These are phyloP conservation scores for Trypoxylon attenuatum DNA, from an alignment of 2,888 invertebrate genomes.

Conservation along the genomic window DNA sequence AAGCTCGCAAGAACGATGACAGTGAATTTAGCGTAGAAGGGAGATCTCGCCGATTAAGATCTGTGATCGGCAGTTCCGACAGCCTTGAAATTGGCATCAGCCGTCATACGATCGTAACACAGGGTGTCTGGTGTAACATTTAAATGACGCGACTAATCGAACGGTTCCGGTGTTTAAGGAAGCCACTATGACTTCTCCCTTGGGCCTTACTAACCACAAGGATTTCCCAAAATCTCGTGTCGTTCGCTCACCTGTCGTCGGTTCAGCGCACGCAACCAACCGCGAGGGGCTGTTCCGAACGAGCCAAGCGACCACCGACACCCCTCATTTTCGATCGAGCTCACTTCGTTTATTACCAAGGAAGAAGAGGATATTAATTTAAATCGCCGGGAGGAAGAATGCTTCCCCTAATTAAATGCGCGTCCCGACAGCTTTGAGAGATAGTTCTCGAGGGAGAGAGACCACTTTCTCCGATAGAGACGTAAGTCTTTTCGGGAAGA, in stretches of 20 bases:
- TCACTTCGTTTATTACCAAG: no score
- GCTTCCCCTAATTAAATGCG: conserved; percentile 23
- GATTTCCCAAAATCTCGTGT: conserved; percentile 34
- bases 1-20: no score
- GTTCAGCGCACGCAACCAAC: not conserved
- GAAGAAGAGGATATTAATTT: conserved; percentile 41
- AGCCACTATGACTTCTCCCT: no score
- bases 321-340: not conserved
- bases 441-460: not conserved
- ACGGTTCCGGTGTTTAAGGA: conserved; percentile 30
- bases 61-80: no score
- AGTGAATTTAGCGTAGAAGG: no score
- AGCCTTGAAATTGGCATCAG: no score
- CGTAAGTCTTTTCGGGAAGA: not conserved
- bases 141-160: conserved; percentile 40
- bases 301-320: not conserved
- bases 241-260: conserved; percentile 34
- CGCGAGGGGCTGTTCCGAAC: not conserved
- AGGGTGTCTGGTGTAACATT: no score
- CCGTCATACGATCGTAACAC: conserved; percentile 21
- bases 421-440: not conserved
- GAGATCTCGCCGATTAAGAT: no score
- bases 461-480: not conserved
- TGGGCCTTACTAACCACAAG: conserved; percentile 5
- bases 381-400: conserved; percentile 10